Percentiles rank a stretch among this genome's conserved stretches.
Conservation (phyloP, 2,113 vertebrate genomes). For the Polypterus bichir region DNA sequence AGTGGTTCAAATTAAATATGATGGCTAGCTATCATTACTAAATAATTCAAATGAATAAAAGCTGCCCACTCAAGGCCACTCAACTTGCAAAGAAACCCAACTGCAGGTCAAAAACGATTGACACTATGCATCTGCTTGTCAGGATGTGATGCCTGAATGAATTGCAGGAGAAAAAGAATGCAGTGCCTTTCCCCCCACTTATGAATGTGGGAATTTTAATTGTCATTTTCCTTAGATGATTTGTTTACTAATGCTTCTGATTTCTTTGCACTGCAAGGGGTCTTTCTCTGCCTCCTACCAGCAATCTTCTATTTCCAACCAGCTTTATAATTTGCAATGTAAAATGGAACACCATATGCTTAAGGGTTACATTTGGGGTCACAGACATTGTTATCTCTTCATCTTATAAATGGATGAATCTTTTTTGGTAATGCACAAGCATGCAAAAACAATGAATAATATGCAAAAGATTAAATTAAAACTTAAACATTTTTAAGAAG, state of each 20-base stretch:
- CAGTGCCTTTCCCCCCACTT: too few relatives aligned
- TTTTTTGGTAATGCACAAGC: constrained; percentile 19
- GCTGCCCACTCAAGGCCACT: constrained; percentile 32
- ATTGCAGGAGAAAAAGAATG: constrained; percentile 22
- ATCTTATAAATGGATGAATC: constrained; percentile 44
- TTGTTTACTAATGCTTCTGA: not conserved
- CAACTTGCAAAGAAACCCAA: constrained; percentile 18
- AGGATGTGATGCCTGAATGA: constrained; percentile 12
- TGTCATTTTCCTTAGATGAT: too few relatives aligned
- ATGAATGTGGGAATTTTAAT: too few relatives aligned
- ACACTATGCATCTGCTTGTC: constrained; percentile 27
- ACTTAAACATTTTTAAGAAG: constrained; percentile 17
- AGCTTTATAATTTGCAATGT: constrained; percentile 30
- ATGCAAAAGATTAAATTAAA: not conserved
- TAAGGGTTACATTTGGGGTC: constrained; percentile 32
- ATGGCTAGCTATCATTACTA: constrained; percentile 43
- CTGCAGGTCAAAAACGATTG: constrained; percentile 21
- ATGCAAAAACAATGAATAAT: not conserved
- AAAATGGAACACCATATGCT: constrained; percentile 29
- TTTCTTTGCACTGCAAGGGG: constrained; percentile 10
- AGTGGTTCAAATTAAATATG: constrained; percentile 45
- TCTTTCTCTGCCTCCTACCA: constrained; percentile 2
- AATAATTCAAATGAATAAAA: constrained; percentile 33
- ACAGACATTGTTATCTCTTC: constrained; percentile 25
- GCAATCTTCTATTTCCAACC: constrained; percentile 1